Conservation (phyloP, 2,888 invertebrate genomes). For the Stratiomys singularior region DNA sequence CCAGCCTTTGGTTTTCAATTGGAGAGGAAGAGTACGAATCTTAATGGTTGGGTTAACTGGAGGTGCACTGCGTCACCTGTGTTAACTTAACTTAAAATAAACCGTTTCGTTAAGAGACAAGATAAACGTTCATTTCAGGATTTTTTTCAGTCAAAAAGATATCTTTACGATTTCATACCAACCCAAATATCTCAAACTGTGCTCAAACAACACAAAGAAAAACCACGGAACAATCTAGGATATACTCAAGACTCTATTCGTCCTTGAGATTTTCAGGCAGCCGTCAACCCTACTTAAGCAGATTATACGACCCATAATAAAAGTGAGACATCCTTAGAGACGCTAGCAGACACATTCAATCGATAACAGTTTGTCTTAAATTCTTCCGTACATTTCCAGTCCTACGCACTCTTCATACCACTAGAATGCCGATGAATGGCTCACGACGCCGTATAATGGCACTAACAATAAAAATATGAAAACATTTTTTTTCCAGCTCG, state of each 20-base stretch:
- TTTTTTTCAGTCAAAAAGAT: too few relatives aligned
- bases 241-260: not conserved
- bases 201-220: too few relatives aligned
- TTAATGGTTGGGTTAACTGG: too few relatives aligned
- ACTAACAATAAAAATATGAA: constrained; percentile 30
- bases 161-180: too few relatives aligned
- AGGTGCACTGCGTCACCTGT: too few relatives aligned
- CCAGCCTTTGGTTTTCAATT: too few relatives aligned
- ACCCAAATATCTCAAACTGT: too few relatives aligned
- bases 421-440: constrained; percentile 5
- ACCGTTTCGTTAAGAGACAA: too few relatives aligned
- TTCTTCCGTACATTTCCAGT: not conserved
- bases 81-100: too few relatives aligned
- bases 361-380: constrained; percentile 8
- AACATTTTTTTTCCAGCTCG: constrained; percentile 27
- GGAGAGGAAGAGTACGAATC: too few relatives aligned
- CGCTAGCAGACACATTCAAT: not conserved
- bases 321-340: constrained; percentile 31
- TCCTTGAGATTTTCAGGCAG: constrained; percentile 27
- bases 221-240: not conserved
- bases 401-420: not conserved
- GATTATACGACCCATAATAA: constrained; percentile 38
- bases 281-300: constrained; percentile 41
- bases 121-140: too few relatives aligned
- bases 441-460: not conserved